phyloP scores from a whole-genome alignment of 2,888 invertebrate species.

The Drosophila fungiperda region DNA sequence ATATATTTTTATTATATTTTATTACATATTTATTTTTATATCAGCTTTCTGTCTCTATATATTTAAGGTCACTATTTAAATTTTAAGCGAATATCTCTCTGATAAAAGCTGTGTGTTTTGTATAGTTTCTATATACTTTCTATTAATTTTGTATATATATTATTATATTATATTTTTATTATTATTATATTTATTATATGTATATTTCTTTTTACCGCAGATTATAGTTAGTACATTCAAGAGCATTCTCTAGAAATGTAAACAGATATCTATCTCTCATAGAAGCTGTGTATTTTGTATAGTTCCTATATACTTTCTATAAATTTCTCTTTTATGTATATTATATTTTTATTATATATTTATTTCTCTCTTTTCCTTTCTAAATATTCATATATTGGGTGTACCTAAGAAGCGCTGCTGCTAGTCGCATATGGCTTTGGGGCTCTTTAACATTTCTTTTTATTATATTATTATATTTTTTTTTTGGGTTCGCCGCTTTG shows the following conservation, averaged over 20 bases:
- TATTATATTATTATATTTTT: conserved; percentile 16
- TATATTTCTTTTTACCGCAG: no score
- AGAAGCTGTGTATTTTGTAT: no score
- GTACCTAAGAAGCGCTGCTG: background rate
- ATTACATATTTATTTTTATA: no score
- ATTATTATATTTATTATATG: no score
- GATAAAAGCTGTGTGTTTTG: background rate
- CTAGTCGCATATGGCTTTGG: background rate
- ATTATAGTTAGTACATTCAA: no score
- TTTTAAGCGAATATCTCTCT: background rate
- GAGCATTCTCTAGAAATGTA: no score
- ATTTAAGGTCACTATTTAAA: no score
- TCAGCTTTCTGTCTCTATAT: no score
- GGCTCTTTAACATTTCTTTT: conserved; percentile 11
- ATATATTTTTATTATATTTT: no score
- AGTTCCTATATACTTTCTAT: background rate
- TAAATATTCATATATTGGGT: background rate
- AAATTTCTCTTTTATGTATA: background rate
- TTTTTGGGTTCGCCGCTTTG: conserved; percentile 44
- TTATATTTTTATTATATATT: background rate
- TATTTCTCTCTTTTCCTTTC: background rate
- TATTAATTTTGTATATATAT: no score
- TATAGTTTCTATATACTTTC: accelerated
- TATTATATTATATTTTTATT: no score
- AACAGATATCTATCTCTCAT: no score